Percentiles rank a stretch among this genome's conserved stretches.
These are phyloP conservation scores for Sebastes dallii DNA, from an alignment of 2,797 vertebrate genomes.

Conservation along the genomic window DNA sequence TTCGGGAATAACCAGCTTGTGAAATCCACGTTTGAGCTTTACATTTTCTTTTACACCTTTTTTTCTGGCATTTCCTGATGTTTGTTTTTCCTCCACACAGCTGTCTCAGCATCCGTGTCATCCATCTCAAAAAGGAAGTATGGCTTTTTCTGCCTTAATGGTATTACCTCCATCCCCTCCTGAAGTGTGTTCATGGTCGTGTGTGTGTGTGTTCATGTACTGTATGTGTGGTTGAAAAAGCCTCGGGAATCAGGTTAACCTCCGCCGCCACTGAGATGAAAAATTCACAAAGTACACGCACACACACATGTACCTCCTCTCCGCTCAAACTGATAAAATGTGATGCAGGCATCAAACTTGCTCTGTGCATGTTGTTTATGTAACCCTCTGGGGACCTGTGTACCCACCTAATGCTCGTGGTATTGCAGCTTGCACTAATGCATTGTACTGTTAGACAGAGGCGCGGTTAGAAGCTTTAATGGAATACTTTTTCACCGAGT, in stretches of 20 bases:
- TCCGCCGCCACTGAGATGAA: constrained; percentile 32
- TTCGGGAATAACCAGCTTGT: not conserved
- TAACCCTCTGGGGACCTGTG: constrained; percentile 60
- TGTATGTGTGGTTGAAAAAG: constrained; percentile 23
- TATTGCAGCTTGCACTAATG: constrained; percentile 44
- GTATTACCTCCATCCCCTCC: not conserved
- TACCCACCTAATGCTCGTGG: constrained; percentile 42
- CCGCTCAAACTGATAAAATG: constrained; percentile 31
- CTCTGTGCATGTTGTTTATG: constrained; percentile 51
- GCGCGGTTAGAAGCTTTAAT: constrained; percentile 31
- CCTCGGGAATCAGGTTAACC: constrained; percentile 54
- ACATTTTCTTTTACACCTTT: not conserved
- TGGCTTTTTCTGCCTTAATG: not conserved
- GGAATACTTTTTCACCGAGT: constrained; percentile 18
- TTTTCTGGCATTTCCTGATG: not conserved
- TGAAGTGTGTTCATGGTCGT: not conserved
- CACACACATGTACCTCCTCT: constrained; percentile 1
- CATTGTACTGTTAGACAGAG: constrained; percentile 32
- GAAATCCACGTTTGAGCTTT: not conserved
- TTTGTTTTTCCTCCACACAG: not conserved
- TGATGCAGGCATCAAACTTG: constrained; percentile 36
- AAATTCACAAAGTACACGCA: constrained; percentile 11
- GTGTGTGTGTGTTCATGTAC: not conserved
- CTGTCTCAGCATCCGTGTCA: not conserved
- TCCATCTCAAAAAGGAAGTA: not conserved